Percentiles rank a stretch among this genome's conserved stretches.
Evolutionary conservation across 2,888 invertebrate species (phyloP).

Genomic region (Aphrophora alni): DNA sequence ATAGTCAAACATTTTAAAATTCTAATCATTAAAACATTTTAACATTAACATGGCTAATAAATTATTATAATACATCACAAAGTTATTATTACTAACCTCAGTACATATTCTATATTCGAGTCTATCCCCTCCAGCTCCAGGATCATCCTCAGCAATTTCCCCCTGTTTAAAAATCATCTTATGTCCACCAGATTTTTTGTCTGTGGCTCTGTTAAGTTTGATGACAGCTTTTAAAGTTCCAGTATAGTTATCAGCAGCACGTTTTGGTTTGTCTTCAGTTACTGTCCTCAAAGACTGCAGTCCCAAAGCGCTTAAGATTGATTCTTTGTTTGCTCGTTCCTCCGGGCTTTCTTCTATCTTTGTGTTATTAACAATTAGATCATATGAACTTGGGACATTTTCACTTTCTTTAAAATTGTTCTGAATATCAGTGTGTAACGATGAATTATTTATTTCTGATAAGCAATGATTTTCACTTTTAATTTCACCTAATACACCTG

Average conservation of each 20-base stretch:
- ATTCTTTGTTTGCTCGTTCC: slow-evolving; percentile 72
- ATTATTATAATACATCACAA: too few relatives aligned
- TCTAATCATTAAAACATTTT: too few relatives aligned
- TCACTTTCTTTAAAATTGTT: neutral
- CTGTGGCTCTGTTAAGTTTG: slow-evolving; percentile 66
- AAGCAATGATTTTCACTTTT: neutral
- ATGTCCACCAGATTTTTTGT: slow-evolving; percentile 64
- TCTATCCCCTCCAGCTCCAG: slow-evolving; percentile 46
- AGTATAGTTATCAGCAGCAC: slow-evolving; percentile 64
- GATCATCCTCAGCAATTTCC: slow-evolving; percentile 50
- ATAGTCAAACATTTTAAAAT: too few relatives aligned
- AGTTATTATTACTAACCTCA: slow-evolving; percentile 40
- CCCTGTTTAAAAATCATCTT: slow-evolving; percentile 58
- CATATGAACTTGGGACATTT: neutral
- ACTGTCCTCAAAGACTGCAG: slow-evolving; percentile 73
- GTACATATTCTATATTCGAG: slow-evolving; percentile 48
- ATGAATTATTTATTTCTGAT: neutral
- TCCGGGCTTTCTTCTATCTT: slow-evolving; percentile 63
- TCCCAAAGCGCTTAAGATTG: slow-evolving; percentile 75
- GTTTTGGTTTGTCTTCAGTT: slow-evolving; percentile 53
- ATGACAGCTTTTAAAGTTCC: slow-evolving; percentile 86
- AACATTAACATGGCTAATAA: too few relatives aligned
- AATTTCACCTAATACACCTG: neutral
- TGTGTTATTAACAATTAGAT: neutral
- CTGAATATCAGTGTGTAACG: neutral